Base-by-base conservation (phyloP, 2,797 vertebrate genomes). In the Sebastes iracundus region DNA sequence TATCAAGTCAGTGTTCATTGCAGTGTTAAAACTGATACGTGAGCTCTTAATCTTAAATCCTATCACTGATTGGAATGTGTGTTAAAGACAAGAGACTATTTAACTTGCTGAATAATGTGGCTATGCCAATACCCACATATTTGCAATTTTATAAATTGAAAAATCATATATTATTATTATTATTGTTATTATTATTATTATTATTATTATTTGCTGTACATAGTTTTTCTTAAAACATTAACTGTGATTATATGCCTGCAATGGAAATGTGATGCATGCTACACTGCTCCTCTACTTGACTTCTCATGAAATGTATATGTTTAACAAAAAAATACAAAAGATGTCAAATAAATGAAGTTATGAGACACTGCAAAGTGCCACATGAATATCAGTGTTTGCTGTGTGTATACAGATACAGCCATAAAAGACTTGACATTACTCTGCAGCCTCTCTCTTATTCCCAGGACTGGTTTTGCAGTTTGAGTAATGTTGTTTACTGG, bases 191-290 rank as follows among this genome's bases (percentile, higher is more conserved):
- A 78, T 87, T 89, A 80, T 81, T 86, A 76, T 79, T 69, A 53
- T 74, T 62, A 55, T 71, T 78, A 83, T 91, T 46, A 79, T 86
- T 90, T 83, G 38, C 68, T 92, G 92, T 94, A 94, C 32, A 93
- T 94, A 90, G 83, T 86, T 93, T 93, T 93, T 91, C 90, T 89
- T 80, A 86, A 93, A 77, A 89, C 82, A 85, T 88, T 91, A 81
- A 89, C 86, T 95, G 94, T 96, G 90, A 94, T 90, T 89, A 94
- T 93, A 93, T 93, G 94, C 92, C 92, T 95, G 94, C 90, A 81
- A 91, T 92, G 86, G 86, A 94, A 95, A 93, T 86, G 91, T 94
- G 92, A 93, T 94, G 96, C 95, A 96, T 96, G 95, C 89, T 91
- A 89, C 87, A 90, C 80, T 79, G 85, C 91, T 94, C 89, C 87